Evolutionary conservation across 2,797 vertebrate genomes (phyloP), one percentile per base, ranked within the genome.

Genomic region (Malurus leucopterus): DNA sequence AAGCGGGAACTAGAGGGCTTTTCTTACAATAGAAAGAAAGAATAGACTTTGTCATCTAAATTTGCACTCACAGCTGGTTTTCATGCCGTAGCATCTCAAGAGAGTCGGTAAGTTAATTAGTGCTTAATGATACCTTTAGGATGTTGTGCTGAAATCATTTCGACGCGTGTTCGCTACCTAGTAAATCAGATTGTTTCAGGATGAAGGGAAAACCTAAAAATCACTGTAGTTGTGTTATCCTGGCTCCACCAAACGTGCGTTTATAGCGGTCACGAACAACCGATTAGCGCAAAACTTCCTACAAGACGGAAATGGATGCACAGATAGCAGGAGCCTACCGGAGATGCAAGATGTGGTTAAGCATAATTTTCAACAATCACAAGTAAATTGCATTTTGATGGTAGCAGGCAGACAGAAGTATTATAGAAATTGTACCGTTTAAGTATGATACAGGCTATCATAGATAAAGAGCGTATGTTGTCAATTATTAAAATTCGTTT

Each of bases 261-360:
- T 65, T 65, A 21, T 23, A 59, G 83, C 15, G 12, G 29, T 64
- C 49, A 23, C 0, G 43, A 82, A 65, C 65, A 94, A 46, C 30
- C 26, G 65, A 75, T 74, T 36, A 67, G 81, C 54, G 32, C 55
- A 50, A 75, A 93, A 94, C 92, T 90, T 93, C 93, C 84, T 72
- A 34, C 22, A 26, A 73, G 80, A 57, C 8, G 41, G 92, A 94
- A 83, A 89, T 36, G 36, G 84, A 47, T 70, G 63, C 57, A 23
- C 44, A 61, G 43, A 30, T 21, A 38, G 43, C 65, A 88, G 64
- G 24, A 87, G 61, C 67, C 43, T 41, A 6, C 78, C 32, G 14
- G 77, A 86, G 86, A 70, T 36, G 47, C 23, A 10, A 76, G 79
- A 76, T 65, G 30, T 51, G 34, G 43, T 87, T 91, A 74, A 46